Base-by-base conservation (phyloP, 2,888 invertebrate genomes). In the Drosophila phalerata region DNA sequence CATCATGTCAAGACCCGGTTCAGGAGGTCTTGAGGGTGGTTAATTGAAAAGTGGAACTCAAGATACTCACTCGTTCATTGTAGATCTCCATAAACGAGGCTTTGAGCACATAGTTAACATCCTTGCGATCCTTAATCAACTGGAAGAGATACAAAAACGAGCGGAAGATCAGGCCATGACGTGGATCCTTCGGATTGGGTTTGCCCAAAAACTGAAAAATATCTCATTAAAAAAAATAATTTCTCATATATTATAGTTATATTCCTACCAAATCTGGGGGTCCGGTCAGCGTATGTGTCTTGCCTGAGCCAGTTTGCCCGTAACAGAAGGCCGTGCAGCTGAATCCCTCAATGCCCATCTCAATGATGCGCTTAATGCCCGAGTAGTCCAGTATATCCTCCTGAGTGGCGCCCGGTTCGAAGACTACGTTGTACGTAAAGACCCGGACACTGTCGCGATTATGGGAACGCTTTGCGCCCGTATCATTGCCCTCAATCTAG, bases 11-110 rank as follows among this genome's bases (percentile, higher is more conserved):
- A n/a, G n/a, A n/a, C n/a, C n/a, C n/a, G n/a, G n/a, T n/a, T n/a
- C n/a, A n/a, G n/a, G n/a, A n/a, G n/a, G n/a, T n/a, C n/a, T n/a
- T n/a, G n/a, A n/a, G n/a, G n/a, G n/a, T n/a, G n/a, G n/a, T n/a
- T n/a, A n/a, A n/a, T 22, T 22, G 4, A 22, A 22, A 22, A 22
- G 22, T 22, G 22, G 8, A 40, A 28, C 10, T 17, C 5, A 9
- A 19, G 3, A 3, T 6, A 84, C 92, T 92, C 92, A 98, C 98
- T 95, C 98, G 98, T 93, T 98, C 98, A 92, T 98, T 98, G 93
- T 98, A 98, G 78, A 98, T 98, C 94, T 98, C 98, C 88, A 98
- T 93, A 93, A 98, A 98, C 68, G 98, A 98, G 6, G 98, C 98
- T 91, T 97, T 97, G 57, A 98, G 94, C 62, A 97, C 94, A 91